Evolutionary conservation across 2,888 invertebrate genomes (phyloP).

Genomic region (Sepioteuthis lessoniana): DNA sequence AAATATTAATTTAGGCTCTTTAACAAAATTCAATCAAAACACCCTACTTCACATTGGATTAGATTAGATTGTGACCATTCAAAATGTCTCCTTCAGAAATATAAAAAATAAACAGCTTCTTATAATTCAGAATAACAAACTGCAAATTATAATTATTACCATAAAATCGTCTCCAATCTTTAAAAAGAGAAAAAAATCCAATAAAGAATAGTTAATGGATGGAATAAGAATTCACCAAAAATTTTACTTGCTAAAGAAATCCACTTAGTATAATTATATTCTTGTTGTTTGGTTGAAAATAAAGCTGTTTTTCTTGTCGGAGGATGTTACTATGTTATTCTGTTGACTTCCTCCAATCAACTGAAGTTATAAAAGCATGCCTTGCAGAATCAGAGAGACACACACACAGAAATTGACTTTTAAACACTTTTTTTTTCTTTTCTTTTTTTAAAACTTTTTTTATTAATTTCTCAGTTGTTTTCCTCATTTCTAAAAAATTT

Average conservation of each 20-base stretch:
- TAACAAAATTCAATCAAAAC: too few species aligned
- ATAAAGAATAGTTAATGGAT: not conserved
- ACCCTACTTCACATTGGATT: too few species aligned
- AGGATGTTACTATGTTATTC: not conserved
- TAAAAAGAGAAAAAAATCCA: not conserved
- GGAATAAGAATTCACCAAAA: not conserved
- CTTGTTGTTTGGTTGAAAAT: not conserved
- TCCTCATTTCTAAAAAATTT: not conserved
- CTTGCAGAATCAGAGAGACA: not conserved
- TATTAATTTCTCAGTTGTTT: not conserved
- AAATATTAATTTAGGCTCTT: too few species aligned
- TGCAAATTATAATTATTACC: not conserved
- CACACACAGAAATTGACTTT: not conserved
- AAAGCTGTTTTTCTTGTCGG: not conserved
- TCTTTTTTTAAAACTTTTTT: too few species aligned
- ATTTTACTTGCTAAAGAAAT: not conserved
- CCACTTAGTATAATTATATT: not conserved
- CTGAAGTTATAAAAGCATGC: not conserved
- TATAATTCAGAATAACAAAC: not conserved
- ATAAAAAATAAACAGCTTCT: not conserved
- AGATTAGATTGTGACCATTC: too few species aligned
- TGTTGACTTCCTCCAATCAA: not conserved
- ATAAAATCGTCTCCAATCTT: not conserved
- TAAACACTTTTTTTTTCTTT: not conserved
- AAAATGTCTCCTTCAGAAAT: not conserved